Evolutionary conservation across 2,888 invertebrate species (phyloP).

Genomic region (Dynastes hyllus): DNA sequence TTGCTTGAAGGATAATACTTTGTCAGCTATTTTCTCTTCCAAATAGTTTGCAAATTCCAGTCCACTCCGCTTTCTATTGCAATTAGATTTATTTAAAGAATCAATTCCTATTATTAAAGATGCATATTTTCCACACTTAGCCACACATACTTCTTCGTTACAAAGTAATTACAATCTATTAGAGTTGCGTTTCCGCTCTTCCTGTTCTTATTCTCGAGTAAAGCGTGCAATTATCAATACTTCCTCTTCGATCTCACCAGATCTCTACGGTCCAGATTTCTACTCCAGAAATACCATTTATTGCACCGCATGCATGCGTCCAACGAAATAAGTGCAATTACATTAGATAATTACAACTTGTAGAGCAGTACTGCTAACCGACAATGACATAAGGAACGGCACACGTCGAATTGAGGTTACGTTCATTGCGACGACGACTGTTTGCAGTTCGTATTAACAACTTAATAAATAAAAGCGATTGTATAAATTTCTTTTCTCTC

Average conservation of each 20-base stretch:
- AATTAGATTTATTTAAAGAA: background rate
- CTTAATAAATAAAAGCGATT: conserved; percentile 24
- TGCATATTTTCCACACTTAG: background rate
- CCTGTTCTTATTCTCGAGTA: conserved; percentile 12
- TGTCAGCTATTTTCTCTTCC: too few species aligned
- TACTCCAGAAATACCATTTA: conserved; percentile 9
- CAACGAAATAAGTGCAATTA: conserved; percentile 7
- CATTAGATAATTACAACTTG: conserved; percentile 14
- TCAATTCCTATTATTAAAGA: too few species aligned
- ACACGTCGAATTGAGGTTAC: conserved; percentile 14
- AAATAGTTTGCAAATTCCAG: too few species aligned
- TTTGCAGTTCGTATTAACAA: background rate
- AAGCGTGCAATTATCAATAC: conserved; percentile 4
- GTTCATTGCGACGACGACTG: conserved; percentile 18
- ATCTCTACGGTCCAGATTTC: conserved; percentile 35
- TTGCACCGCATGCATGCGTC: background rate
- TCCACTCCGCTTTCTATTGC: too few species aligned
- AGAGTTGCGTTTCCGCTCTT: conserved; percentile 11
- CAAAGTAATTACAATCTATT: background rate
- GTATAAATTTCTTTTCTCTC: conserved; percentile 16
- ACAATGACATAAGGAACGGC: conserved; percentile 21
- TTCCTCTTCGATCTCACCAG: conserved; percentile 26
- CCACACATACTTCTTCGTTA: background rate
- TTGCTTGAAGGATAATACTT: background rate
- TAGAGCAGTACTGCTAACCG: conserved; percentile 16